phyloP scores from a whole-genome alignment of 2,888 invertebrate species.

The Drosophila merina region DNA sequence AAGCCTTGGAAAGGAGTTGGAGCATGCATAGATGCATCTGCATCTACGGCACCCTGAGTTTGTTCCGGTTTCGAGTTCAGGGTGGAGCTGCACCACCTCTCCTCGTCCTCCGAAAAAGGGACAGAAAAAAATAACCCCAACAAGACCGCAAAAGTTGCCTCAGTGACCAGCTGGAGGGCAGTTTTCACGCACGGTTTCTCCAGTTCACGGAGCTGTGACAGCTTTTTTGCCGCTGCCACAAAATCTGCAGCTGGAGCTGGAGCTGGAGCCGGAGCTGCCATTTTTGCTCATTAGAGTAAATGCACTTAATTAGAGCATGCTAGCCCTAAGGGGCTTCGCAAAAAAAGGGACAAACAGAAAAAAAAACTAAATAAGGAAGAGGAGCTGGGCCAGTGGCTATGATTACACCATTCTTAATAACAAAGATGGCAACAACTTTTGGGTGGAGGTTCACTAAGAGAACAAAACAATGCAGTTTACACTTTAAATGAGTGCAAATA shows the following conservation, averaged over 20 bases:
- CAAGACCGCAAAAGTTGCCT: constrained; percentile 33
- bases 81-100: neutral
- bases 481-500: constrained; percentile 68
- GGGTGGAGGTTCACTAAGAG: neutral
- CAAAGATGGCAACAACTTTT: constrained; percentile 50
- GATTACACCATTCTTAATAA: constrained; percentile 74
- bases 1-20: constrained; percentile 21
- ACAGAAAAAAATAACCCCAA: neutral
- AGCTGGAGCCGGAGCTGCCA: constrained; percentile 48
- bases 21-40: neutral
- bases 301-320: constrained; percentile 76
- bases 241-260: constrained; percentile 39
- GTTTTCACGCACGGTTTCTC: constrained; percentile 70
- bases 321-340: constrained; percentile 42
- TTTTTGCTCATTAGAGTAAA: constrained; percentile 79
- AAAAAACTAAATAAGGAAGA: neutral
- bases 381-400: constrained; percentile 43
- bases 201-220: constrained; percentile 50
- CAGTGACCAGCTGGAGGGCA: constrained; percentile 39
- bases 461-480: constrained; percentile 48
- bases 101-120: too few relatives aligned
- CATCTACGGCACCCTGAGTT: constrained; percentile 12
- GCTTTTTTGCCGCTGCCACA: constrained; percentile 31
- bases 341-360: constrained; percentile 13
- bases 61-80: constrained; percentile 17